Evolutionary conservation across 1,140 invertebrate genomes (phyloP), one percentile per base, ranked within the genome.

Genomic region (Cyclina sinensis): DNA sequence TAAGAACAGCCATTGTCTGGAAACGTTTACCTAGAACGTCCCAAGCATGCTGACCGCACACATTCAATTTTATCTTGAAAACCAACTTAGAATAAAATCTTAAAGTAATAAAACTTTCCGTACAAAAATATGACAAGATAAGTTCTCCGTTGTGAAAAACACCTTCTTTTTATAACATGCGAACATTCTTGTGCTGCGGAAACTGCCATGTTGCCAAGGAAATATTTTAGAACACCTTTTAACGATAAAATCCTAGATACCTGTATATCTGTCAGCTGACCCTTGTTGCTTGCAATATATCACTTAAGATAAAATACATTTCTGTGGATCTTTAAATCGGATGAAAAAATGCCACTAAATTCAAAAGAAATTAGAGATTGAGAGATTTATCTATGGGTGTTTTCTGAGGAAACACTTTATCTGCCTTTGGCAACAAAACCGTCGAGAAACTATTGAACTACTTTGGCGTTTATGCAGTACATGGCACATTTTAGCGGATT

Each of bases 231-330:
- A 70, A 70, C 35, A 70, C 30, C 32, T 70, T 70, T 18, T 32
- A 27, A 70, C 32, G 37, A 37, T 37, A 37, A n/a, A 70, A 70
- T 16, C 21, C 7, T 37, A 27, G 32, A 35, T 70, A 70, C 37
- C 16, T 37, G 9, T 18, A 35, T 70, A 70, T 70, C 35, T 70
- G 16, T 35, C 27, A 9, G 37, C 35, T 70, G 65, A 70, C 65
- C 65, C 65, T 37, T 70, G 32, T 70, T 37, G 32, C 65, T 70
- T 70, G 35, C 65, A 70, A 39, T 70, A 70, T 70, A 70, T 70
- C 65, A 70, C 65, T 70, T 32, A 3, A 37, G 65, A 70, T 70
- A 37, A 70, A 62, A 62, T 37, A 16, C 65, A 39, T 37, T 62
- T 70, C 14, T 70, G 35, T 70, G 32, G 37, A 37, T 37, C 65